Percentiles rank a stretch among this genome's conserved stretches.
Evolutionary conservation across 2,113 vertebrate genomes (phyloP).

Genomic region (Percopsis transmontana): DNA sequence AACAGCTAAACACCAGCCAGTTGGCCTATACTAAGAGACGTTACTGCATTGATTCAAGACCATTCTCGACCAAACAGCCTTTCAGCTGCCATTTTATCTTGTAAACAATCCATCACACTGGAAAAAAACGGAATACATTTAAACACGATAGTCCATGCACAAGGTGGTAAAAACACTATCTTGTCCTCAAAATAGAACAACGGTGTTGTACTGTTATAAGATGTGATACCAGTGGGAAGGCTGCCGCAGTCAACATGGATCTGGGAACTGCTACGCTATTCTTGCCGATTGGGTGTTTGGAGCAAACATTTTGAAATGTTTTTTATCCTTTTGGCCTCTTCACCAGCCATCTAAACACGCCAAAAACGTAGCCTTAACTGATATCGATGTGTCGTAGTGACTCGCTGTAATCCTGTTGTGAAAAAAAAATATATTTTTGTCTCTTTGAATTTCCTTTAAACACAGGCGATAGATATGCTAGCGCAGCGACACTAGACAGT

Average conservation of each 20-base stretch:
- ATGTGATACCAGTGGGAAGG: slow-evolving; percentile 33
- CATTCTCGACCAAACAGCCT: slow-evolving; percentile 46
- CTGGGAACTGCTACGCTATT: slow-evolving; percentile 43
- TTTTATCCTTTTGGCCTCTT: slow-evolving; percentile 11
- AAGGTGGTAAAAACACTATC: slow-evolving; percentile 3
- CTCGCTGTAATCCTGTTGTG: slow-evolving; percentile 5
- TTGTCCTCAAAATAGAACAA: slow-evolving; percentile 37
- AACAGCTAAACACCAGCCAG: no score
- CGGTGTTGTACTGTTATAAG: slow-evolving; percentile 22
- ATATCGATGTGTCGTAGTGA: background rate
- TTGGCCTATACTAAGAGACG: slow-evolving; percentile 2
- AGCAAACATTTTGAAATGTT: slow-evolving; percentile 47
- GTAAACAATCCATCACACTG: slow-evolving; percentile 65
- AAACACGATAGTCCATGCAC: slow-evolving; percentile 20
- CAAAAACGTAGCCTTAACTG: background rate
- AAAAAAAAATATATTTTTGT: background rate
- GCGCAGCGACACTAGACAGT: slow-evolving; percentile 46
- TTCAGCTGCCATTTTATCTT: slow-evolving; percentile 81
- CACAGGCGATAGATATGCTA: slow-evolving; percentile 43
- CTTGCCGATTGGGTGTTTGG: slow-evolving; percentile 36
- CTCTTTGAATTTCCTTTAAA: slow-evolving; percentile 10
- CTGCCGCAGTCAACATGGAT: slow-evolving; percentile 69
- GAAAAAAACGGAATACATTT: slow-evolving; percentile 25
- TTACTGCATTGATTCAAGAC: slow-evolving; percentile 51
- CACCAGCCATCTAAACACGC: background rate